These are phyloP conservation scores for Rhombomys opimus DNA, from an alignment of 2,113 vertebrate genomes.

Conservation along the genomic window DNA sequence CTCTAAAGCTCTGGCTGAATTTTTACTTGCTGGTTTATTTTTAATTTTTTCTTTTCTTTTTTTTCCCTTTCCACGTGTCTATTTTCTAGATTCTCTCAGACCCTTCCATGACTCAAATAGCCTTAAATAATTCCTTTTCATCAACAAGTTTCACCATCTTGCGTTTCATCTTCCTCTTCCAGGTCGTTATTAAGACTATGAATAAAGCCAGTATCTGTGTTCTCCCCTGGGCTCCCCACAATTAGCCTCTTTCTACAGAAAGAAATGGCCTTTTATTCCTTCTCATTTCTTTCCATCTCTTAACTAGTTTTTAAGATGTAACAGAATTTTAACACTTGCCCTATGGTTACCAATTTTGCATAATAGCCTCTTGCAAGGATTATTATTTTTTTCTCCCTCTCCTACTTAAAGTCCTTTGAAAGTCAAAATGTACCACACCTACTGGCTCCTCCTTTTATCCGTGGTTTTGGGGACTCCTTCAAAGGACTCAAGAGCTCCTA, in stretches of 20 bases:
- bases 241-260: slow-evolving; percentile 77
- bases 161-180: slow-evolving; percentile 79
- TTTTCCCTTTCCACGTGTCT: neutral
- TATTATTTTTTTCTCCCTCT: slow-evolving; percentile 30
- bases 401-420: slow-evolving; percentile 68
- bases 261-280: slow-evolving; percentile 72
- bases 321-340: slow-evolving; percentile 76
- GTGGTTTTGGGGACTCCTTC: slow-evolving; percentile 56
- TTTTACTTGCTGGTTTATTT: slow-evolving; percentile 33
- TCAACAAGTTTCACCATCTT: slow-evolving; percentile 72
- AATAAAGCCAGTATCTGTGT: slow-evolving; percentile 63
- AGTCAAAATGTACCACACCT: slow-evolving; percentile 32
- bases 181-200: slow-evolving; percentile 74
- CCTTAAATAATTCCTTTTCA: slow-evolving; percentile 82
- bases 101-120: slow-evolving; percentile 67
- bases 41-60: slow-evolving; percentile 38
- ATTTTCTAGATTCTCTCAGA: slow-evolving; percentile 68
- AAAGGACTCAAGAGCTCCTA: slow-evolving; percentile 3
- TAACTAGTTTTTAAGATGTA: slow-evolving; percentile 78
- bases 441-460: slow-evolving; percentile 19
- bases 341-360: slow-evolving; percentile 75
- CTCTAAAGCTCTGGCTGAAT: neutral
- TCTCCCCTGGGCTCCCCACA: slow-evolving; percentile 72
- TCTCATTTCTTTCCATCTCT: slow-evolving; percentile 67
- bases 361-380: slow-evolving; percentile 66